Conservation (phyloP, 2,888 invertebrate species). For the Tineola bisselliella region DNA sequence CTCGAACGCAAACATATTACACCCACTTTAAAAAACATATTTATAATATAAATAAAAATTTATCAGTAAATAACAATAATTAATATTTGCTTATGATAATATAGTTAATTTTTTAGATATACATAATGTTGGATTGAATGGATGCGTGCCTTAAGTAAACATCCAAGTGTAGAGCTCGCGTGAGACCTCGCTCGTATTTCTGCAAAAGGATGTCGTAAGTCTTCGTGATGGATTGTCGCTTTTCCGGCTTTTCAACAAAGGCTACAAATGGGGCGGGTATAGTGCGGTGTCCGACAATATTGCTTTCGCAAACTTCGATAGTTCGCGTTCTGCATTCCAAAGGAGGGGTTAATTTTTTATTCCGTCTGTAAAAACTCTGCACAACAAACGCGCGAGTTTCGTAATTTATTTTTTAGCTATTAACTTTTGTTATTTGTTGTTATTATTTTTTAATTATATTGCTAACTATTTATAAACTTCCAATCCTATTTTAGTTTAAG, state of each 20-base stretch:
- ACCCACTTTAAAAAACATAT: too few relatives aligned
- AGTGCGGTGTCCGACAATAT: constrained; percentile 11
- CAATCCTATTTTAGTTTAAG: too few relatives aligned
- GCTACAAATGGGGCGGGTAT: constrained; percentile 32
- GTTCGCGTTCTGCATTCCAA: constrained; percentile 2
- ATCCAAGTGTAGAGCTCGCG: constrained; percentile 9
- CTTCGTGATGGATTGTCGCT: constrained; percentile 52
- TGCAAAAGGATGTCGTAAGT: constrained; percentile 35
- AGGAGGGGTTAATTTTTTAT: constrained; percentile 8
- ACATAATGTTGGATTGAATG: not conserved
- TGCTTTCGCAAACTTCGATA: constrained; percentile 12
- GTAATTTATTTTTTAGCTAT: not conserved
- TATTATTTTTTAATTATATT: too few relatives aligned
- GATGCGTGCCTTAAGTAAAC: constrained; percentile 10
- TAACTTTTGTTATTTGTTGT: not conserved
- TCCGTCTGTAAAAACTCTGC: not conserved
- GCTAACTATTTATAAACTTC: too few relatives aligned
- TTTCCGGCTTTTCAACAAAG: constrained; percentile 55
- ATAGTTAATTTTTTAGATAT: too few relatives aligned
- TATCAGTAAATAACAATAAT: too few relatives aligned
- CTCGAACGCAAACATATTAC: too few relatives aligned
- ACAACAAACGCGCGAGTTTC: not conserved
- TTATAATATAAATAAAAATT: too few relatives aligned
- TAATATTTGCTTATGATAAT: too few relatives aligned
- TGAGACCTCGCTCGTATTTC: constrained; percentile 12